phyloP scores from a whole-genome alignment of 2,888 invertebrate species.

The Hyposoter didymator region DNA sequence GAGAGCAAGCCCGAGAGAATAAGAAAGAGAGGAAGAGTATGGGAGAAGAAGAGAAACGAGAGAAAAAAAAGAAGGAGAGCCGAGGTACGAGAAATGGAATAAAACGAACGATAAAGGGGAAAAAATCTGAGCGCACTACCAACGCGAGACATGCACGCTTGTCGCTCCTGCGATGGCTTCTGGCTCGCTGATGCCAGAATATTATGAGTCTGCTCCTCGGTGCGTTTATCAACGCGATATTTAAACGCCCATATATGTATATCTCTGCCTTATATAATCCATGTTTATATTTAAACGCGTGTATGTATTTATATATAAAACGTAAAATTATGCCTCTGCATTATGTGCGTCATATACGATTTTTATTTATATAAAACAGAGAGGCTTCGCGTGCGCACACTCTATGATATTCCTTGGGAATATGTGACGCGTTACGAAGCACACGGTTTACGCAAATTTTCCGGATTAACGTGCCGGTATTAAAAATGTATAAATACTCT shows the following conservation, averaged over 20 bases:
- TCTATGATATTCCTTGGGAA: constrained; percentile 48
- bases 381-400: constrained; percentile 37
- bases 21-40: constrained; percentile 28
- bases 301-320: not conserved
- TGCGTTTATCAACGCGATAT: constrained; percentile 63
- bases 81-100: constrained; percentile 56
- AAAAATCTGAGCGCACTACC: constrained; percentile 51
- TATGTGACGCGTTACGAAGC: constrained; percentile 51
- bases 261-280: not conserved
- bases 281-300: not conserved
- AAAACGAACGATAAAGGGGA: constrained; percentile 59
- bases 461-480: constrained; percentile 55
- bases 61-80: constrained; percentile 51
- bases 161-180: constrained; percentile 63
- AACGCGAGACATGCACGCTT: constrained; percentile 57
- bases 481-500: constrained; percentile 44
- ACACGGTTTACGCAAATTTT: constrained; percentile 60
- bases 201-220: constrained; percentile 57
- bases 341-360: constrained; percentile 36
- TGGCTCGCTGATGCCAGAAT: constrained; percentile 66
- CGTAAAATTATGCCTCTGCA: constrained; percentile 11
- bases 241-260: constrained; percentile 37
- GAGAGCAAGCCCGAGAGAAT: constrained; percentile 73
- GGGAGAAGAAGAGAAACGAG: constrained; percentile 40
- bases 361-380: constrained; percentile 47